Evolutionary conservation across 2,797 vertebrate species (phyloP).

Genomic region (Crocodylus rhombifer): DNA sequence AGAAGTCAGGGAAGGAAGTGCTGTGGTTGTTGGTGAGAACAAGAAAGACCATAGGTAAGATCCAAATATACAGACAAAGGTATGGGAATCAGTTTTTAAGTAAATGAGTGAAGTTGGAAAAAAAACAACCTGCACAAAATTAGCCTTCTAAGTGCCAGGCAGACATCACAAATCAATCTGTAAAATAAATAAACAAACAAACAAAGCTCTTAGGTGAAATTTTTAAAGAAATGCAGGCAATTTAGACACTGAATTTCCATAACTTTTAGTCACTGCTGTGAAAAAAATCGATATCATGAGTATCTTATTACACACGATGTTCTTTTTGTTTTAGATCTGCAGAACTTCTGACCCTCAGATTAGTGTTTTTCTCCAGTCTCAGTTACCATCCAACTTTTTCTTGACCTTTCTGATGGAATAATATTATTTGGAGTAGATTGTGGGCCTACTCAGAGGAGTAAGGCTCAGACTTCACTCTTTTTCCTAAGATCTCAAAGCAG

Average conservation of each 20-base stretch:
- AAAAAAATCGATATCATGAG: not conserved
- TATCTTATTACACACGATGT: not conserved
- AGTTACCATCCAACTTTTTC: not conserved
- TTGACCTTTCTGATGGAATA: not conserved
- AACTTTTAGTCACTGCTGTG: not conserved
- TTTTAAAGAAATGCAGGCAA: not conserved
- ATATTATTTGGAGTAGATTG: not conserved
- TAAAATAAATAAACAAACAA: not conserved
- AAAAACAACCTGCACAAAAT: not conserved
- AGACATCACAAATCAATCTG: not conserved
- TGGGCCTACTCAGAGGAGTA: not conserved
- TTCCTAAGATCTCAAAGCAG: not conserved
- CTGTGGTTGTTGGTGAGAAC: not conserved
- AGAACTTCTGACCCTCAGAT: not conserved
- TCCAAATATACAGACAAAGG: fast-evolving
- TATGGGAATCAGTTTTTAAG: not conserved
- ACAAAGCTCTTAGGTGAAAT: not conserved
- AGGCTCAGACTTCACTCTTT: not conserved
- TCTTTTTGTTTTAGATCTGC: not conserved
- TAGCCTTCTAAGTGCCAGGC: not conserved
- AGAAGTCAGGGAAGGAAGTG: not conserved
- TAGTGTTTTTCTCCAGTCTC: not conserved
- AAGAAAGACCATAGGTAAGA: not conserved
- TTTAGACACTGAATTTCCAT: not conserved
- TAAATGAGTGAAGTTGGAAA: not conserved